Base-by-base conservation (phyloP, 1,140 invertebrate species). In the Nylanderia fulva region DNA sequence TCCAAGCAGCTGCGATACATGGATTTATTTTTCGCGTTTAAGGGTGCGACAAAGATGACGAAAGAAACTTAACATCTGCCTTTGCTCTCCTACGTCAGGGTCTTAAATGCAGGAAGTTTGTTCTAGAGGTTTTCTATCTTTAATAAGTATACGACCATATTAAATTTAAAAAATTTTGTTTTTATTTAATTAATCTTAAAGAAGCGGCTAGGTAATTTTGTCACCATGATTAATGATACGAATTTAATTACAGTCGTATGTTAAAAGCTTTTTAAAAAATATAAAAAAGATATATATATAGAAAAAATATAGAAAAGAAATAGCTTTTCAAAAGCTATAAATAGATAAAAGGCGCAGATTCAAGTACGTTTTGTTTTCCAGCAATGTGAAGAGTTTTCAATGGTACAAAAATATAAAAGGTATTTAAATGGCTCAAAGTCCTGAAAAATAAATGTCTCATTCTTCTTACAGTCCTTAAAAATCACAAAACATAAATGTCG, bases 1-100 rank as follows among this genome's bases (percentile, higher is more conserved):
- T 85, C 21, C 48, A 60, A 52, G 68, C 84, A 87, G 84, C 86
- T 85, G 86, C 52, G 21, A 15, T 63, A 48, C 39, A 18, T 79
- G 52, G 75, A 87, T 87, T 87, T 87, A 74, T 68, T 87, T 68
- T 85, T 29, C 66, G 42, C 56, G 56, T 63, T 39, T 77, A 61
- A 79, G 72, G 36, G 52, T 45, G 42, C 18, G 54, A 80, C 29
- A n/a, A 48, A 56, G 58, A 83, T 66, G 77, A 74, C 74, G 85
- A 79, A 88, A 75, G 74, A 80, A 75, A 86, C 54, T 42, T n/a
- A 63, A 86, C 87, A 89, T 88, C 84, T 86, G 83, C 71, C 58
- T 58, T 69, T 56, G 33, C 48, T 63, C 56, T 58, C 74, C 45
- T 74, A 64, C 42, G 24, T 85, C 33, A 21, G 0, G 11, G 39